Evolutionary conservation across 2,113 vertebrate genomes (phyloP).

Genomic region (Prunella himalayana): DNA sequence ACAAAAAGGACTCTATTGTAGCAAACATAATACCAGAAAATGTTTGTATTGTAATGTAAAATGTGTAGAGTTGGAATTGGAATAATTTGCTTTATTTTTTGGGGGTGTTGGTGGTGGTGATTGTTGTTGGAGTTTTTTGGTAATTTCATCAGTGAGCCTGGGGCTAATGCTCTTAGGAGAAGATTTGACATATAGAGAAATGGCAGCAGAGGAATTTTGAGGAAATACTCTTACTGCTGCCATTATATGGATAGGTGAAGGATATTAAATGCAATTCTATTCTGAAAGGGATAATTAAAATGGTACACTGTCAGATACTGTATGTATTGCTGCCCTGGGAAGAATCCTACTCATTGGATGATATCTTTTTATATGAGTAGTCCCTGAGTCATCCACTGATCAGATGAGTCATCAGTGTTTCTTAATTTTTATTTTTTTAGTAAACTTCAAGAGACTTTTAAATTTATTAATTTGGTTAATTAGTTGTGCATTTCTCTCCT

Average conservation of each 20-base stretch:
- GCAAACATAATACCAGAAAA: background rate
- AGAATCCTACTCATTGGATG: background rate
- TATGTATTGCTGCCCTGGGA: background rate
- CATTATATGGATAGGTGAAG: background rate
- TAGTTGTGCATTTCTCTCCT: background rate
- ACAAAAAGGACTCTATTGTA: background rate
- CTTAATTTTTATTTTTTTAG: background rate
- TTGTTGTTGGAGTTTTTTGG: background rate
- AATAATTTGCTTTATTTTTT: background rate
- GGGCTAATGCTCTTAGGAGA: background rate
- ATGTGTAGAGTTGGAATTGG: background rate
- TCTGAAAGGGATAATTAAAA: background rate
- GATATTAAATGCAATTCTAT: background rate
- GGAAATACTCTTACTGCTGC: background rate
- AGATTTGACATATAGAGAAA: background rate
- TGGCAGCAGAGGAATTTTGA: background rate
- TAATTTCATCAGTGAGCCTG: background rate
- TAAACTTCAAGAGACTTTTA: accelerated
- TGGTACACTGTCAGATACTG: background rate
- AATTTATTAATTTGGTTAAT: background rate
- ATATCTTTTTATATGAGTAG: background rate
- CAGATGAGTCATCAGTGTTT: background rate
- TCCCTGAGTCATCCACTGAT: background rate
- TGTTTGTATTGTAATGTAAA: background rate
- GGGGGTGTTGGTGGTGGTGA: accelerated